phyloP scores from a whole-genome alignment of 2,888 invertebrate species.

The Ariolimax columbianus region DNA sequence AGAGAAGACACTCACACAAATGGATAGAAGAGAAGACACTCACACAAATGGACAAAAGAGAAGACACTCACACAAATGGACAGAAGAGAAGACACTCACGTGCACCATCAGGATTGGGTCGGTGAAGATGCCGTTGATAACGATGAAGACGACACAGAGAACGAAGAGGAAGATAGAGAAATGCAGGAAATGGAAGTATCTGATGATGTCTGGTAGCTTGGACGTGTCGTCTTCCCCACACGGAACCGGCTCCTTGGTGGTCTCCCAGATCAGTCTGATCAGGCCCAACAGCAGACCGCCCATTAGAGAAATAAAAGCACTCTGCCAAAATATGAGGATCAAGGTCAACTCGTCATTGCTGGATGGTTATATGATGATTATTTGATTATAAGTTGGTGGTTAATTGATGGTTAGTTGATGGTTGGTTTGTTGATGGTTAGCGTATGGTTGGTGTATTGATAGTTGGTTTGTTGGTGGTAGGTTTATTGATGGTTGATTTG shows the following conservation, averaged over 20 bases:
- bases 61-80: no score
- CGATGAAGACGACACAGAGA: conserved; percentile 17
- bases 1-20: no score
- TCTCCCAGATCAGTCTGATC: conserved; percentile 19
- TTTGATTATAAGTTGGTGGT: not conserved
- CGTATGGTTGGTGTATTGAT: no score
- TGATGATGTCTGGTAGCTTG: conserved; percentile 31
- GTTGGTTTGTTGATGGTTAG: no score
- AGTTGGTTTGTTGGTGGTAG: no score
- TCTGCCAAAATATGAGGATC: not conserved
- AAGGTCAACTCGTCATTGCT: not conserved
- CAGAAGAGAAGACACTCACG: conserved; percentile 28
- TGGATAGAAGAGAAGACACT: no score
- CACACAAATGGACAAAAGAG: no score
- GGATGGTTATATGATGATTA: not conserved
- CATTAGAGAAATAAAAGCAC: conserved; percentile 24
- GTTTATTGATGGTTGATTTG: no score
- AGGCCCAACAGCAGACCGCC: not conserved
- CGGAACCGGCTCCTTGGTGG: not conserved
- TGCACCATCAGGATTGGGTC: conserved; percentile 43
- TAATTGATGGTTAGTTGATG: no score
- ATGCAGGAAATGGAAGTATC: conserved; percentile 40
- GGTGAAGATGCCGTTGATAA: conserved; percentile 22
- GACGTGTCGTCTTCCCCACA: conserved; percentile 22
- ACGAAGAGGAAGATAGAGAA: conserved; percentile 44